Percentiles rank a stretch among this genome's conserved stretches.
Evolutionary conservation across 2,888 invertebrate species (phyloP).

Genomic region (Pomacea canaliculata): DNA sequence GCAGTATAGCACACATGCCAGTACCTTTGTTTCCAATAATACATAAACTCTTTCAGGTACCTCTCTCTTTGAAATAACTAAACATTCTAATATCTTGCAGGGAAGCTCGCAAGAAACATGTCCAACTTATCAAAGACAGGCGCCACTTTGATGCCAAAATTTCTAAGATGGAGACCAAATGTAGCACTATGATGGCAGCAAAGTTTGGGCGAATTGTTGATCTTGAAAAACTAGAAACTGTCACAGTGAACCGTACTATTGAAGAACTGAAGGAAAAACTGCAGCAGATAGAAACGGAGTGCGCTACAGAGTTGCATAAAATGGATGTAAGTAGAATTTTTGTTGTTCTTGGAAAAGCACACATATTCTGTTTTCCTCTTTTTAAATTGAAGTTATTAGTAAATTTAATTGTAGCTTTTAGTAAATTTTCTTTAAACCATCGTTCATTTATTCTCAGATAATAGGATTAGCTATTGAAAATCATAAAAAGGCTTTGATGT

Average conservation of each 20-base stretch:
- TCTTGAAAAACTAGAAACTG: constrained; percentile 68
- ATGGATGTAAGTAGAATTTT: constrained; percentile 61
- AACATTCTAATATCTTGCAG: constrained; percentile 39
- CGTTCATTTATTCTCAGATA: too few relatives aligned
- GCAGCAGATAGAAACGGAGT: constrained; percentile 59
- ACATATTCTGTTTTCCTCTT: neutral
- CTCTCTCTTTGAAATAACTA: too few relatives aligned
- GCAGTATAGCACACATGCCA: too few relatives aligned
- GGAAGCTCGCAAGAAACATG: constrained; percentile 66
- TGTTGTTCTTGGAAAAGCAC: too few relatives aligned
- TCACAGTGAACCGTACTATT: constrained; percentile 67
- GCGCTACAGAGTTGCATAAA: constrained; percentile 56
- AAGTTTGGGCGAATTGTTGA: constrained; percentile 69
- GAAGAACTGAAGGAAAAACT: constrained; percentile 69
- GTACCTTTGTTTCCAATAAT: too few relatives aligned
- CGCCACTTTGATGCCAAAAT: constrained; percentile 64
- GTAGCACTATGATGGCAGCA: constrained; percentile 67
- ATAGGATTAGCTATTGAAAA: too few relatives aligned
- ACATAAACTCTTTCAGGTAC: too few relatives aligned
- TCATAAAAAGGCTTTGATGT: too few relatives aligned
- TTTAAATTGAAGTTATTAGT: too few relatives aligned
- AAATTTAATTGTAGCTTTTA: too few relatives aligned
- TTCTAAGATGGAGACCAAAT: constrained; percentile 61
- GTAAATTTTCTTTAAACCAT: too few relatives aligned
- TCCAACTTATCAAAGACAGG: constrained; percentile 68